Conservation (phyloP, 2,888 invertebrate species). For the Clostera curtula region DNA sequence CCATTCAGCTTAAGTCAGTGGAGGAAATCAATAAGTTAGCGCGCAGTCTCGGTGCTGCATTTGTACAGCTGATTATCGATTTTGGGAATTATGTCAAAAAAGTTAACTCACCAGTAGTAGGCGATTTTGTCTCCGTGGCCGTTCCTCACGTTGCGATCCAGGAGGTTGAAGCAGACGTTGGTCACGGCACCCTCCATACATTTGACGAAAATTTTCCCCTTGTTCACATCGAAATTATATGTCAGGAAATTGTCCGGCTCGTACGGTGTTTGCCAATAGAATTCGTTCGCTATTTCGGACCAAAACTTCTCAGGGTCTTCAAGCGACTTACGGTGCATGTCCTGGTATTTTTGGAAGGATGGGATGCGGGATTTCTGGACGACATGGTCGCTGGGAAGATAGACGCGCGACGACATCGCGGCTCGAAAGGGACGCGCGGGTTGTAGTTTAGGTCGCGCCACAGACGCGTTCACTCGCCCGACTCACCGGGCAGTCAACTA, state of each 20-base stretch:
- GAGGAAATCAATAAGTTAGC: conserved; percentile 60
- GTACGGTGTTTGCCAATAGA: conserved; percentile 91
- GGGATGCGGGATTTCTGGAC: conserved; percentile 76
- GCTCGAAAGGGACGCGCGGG: too few relatives aligned
- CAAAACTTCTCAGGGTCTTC: conserved; percentile 94
- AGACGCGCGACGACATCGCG: conserved; percentile 82
- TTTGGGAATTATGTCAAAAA: conserved; percentile 24
- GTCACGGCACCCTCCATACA: conserved; percentile 97
- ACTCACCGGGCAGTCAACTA: conserved; percentile 8
- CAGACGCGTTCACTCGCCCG: conserved; percentile 7
- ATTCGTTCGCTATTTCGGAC: conserved; percentile 93
- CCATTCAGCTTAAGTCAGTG: conserved; percentile 5
- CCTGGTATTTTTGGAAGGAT: conserved; percentile 81
- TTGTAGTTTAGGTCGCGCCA: conserved; percentile 11
- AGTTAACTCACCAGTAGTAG: conserved; percentile 90
- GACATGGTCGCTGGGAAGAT: conserved; percentile 78
- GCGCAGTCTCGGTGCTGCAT: conserved; percentile 52
- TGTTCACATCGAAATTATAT: conserved; percentile 92
- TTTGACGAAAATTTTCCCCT: conserved; percentile 92
- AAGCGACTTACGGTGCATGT: conserved; percentile 89
- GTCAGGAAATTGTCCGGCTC: conserved; percentile 85
- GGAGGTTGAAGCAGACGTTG: conserved; percentile 95
- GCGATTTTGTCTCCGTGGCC: conserved; percentile 94
- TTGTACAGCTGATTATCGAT: conserved; percentile 62
- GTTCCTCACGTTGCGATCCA: conserved; percentile 93